Conservation (phyloP, 2,797 vertebrate species). For the Sebastes wilsoni region DNA sequence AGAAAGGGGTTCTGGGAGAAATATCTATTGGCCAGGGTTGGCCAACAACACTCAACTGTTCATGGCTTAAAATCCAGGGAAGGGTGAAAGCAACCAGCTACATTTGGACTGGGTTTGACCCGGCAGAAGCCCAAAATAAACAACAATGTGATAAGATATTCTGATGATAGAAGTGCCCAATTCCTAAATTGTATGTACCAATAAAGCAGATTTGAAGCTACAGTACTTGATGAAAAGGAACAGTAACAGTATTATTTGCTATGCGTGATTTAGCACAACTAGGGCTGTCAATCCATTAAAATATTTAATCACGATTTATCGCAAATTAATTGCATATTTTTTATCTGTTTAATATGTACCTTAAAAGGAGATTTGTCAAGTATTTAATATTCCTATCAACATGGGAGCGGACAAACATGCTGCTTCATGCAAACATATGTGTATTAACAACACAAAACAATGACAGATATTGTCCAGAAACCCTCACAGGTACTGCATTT, state of each 20-base stretch:
- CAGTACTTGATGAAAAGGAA: neutral
- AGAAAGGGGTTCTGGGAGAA: conserved; percentile 64
- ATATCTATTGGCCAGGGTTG: conserved; percentile 54
- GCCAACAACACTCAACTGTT: conserved; percentile 54
- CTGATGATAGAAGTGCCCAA: neutral
- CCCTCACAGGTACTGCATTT: no score
- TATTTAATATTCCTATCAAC: no score
- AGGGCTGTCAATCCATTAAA: no score
- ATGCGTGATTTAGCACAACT: no score
- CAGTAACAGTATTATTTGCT: neutral
- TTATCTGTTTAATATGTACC: no score
- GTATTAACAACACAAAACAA: no score
- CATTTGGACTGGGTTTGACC: conserved; percentile 8
- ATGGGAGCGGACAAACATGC: no score
- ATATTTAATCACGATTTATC: no score
- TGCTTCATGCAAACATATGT: no score
- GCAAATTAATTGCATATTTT: no score
- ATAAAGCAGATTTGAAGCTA: neutral
- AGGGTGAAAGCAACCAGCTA: conserved; percentile 24
- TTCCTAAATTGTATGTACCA: neutral
- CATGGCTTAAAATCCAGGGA: conserved; percentile 27
- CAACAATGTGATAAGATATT: conserved; percentile 2
- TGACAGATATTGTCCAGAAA: no score
- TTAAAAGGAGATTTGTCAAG: no score
- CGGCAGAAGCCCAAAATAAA: neutral